Conservation (phyloP, 2,888 invertebrate species). For the Callinectes sapidus region DNA sequence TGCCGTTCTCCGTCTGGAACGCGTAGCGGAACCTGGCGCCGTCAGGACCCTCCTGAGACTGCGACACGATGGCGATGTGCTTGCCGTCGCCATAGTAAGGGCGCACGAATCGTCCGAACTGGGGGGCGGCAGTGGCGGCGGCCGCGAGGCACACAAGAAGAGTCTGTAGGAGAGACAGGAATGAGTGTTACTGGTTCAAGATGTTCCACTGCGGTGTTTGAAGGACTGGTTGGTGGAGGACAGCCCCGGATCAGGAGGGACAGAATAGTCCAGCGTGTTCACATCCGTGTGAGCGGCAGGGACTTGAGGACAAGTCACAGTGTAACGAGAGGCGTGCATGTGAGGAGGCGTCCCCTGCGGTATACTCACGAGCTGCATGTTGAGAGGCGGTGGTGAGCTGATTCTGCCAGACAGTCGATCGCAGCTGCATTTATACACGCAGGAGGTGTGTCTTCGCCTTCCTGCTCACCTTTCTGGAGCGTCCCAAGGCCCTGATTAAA, state of each 20-base stretch:
- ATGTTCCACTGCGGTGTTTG: neutral
- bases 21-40: slow-evolving; percentile 46
- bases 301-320: neutral
- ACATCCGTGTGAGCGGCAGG: neutral
- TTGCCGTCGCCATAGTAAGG: neutral
- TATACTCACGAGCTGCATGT: slow-evolving; percentile 43
- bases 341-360: too few species aligned
- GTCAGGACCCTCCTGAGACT: slow-evolving; percentile 22
- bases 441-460: neutral
- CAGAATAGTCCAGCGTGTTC: neutral
- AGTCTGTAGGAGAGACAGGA: neutral
- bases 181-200: neutral
- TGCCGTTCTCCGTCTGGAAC: slow-evolving; percentile 43
- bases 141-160: slow-evolving; percentile 32
- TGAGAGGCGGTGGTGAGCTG: neutral
- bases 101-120: neutral
- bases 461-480: slow-evolving; percentile 40
- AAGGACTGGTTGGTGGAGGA: neutral
- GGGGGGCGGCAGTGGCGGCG: slow-evolving; percentile 42
- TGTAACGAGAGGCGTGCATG: slow-evolving; percentile 23
- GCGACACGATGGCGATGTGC: slow-evolving; percentile 37
- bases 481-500: slow-evolving; percentile 31
- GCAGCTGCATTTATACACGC: neutral
- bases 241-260: neutral
- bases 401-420: neutral